Evolutionary conservation across 2,888 invertebrate species (phyloP).

Genomic region (Drosophila paucipuncta): DNA sequence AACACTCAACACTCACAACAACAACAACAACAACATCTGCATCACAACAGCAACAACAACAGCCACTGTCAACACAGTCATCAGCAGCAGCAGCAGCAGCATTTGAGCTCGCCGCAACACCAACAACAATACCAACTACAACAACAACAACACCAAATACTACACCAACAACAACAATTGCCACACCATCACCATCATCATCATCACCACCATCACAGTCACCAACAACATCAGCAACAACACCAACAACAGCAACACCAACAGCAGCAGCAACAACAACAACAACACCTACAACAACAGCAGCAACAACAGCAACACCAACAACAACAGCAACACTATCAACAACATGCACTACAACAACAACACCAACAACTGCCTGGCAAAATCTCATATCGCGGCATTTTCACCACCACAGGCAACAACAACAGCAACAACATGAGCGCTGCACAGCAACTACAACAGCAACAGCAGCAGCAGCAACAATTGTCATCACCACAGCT

Average conservation of each 20-base stretch:
- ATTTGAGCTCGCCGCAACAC: slow-evolving; percentile 79
- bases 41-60: slow-evolving; percentile 76
- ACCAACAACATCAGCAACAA: slow-evolving; percentile 69
- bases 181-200: slow-evolving; percentile 62
- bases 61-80: slow-evolving; percentile 67
- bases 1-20: slow-evolving; percentile 69
- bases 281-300: slow-evolving; percentile 75
- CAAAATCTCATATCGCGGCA: slow-evolving; percentile 89
- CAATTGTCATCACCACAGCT: slow-evolving; percentile 85
- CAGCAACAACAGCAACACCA: slow-evolving; percentile 83
- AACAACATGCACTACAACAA: slow-evolving; percentile 80
- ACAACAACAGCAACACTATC: slow-evolving; percentile 78
- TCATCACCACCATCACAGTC: slow-evolving; percentile 63
- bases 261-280: slow-evolving; percentile 76
- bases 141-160: slow-evolving; percentile 84
- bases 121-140: slow-evolving; percentile 71
- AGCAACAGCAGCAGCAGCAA: slow-evolving; percentile 68
- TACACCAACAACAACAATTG: slow-evolving; percentile 78
- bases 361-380: slow-evolving; percentile 85
- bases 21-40: slow-evolving; percentile 76
- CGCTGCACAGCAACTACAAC: slow-evolving; percentile 55
- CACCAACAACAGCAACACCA: slow-evolving; percentile 79
- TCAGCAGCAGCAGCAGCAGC: slow-evolving; percentile 78
- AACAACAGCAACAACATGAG: slow-evolving; percentile 85
- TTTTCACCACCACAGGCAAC: slow-evolving; percentile 90